Evolutionary conservation across 2,797 vertebrate species (phyloP).

Genomic region (Pseudomugil tenellus): DNA sequence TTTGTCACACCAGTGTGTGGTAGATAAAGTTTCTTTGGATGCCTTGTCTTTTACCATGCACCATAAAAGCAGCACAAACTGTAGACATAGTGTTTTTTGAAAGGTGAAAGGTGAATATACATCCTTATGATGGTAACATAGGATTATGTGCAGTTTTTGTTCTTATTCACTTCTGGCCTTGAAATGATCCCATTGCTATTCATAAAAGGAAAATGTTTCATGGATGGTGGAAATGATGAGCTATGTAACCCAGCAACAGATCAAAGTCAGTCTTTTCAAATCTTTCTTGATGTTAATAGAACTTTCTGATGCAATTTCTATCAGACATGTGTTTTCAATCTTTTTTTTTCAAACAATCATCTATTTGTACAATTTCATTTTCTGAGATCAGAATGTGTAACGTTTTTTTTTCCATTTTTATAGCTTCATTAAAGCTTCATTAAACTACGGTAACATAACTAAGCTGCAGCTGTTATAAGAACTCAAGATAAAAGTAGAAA

Average conservation of each 20-base stretch:
- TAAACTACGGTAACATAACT: background rate
- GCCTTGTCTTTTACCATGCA: background rate
- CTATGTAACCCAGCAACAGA: slow-evolving; percentile 1
- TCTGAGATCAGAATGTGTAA: background rate
- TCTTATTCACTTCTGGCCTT: background rate
- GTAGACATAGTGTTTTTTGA: background rate
- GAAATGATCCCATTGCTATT: background rate
- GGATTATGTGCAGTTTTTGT: background rate
- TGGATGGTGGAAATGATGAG: background rate
- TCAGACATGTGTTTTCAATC: too few species aligned
- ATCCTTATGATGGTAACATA: background rate
- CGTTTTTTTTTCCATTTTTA: background rate
- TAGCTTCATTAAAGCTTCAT: too few species aligned
- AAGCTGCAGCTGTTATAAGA: background rate
- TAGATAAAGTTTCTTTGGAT: background rate
- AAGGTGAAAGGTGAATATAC: background rate
- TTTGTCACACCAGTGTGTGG: background rate
- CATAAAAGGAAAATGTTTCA: background rate
- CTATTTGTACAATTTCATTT: background rate
- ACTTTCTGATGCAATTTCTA: background rate
- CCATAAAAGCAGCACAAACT: background rate
- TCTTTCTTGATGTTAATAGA: background rate
- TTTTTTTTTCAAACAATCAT: background rate
- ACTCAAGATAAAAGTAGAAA: background rate
- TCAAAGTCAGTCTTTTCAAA: background rate